phyloP scores from a whole-genome alignment of 2,797 vertebrate species.

The Acipenser oxyrinchus region DNA sequence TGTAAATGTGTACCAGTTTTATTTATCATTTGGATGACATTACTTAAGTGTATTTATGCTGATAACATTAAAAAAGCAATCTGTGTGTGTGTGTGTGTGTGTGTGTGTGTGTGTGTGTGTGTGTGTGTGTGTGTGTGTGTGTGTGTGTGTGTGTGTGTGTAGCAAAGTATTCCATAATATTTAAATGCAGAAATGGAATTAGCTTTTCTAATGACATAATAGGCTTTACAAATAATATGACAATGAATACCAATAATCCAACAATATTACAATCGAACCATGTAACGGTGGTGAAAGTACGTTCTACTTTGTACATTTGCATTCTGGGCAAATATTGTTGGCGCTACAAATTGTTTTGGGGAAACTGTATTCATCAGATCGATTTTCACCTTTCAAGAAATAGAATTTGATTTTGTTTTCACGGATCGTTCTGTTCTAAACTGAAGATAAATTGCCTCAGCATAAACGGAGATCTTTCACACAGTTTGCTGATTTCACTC shows the following conservation, averaged over 20 bases:
- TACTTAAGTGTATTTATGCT: background rate
- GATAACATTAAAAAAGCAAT: background rate
- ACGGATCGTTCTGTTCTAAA: conserved; percentile 9
- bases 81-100: conserved; percentile 7
- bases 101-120: conserved; percentile 7
- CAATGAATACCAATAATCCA: too few species aligned
- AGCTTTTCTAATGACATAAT: conserved; percentile 17
- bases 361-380: too few species aligned
- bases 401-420: too few species aligned
- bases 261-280: too few species aligned
- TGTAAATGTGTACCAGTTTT: background rate
- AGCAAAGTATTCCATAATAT: background rate
- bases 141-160: conserved; percentile 4
- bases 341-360: too few species aligned
- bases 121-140: background rate
- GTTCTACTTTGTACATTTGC: too few species aligned
- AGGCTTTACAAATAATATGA: too few species aligned
- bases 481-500: conserved; percentile 34
- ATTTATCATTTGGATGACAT: background rate
- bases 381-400: too few species aligned
- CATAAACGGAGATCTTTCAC: conserved; percentile 17
- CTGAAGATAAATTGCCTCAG: conserved; percentile 20
- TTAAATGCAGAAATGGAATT: conserved; percentile 1
- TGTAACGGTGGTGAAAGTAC: background rate
- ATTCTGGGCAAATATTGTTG: too few species aligned